These are phyloP conservation scores for Silurus asotus DNA, from an alignment of 2,113 vertebrate genomes.

Conservation along the genomic window DNA sequence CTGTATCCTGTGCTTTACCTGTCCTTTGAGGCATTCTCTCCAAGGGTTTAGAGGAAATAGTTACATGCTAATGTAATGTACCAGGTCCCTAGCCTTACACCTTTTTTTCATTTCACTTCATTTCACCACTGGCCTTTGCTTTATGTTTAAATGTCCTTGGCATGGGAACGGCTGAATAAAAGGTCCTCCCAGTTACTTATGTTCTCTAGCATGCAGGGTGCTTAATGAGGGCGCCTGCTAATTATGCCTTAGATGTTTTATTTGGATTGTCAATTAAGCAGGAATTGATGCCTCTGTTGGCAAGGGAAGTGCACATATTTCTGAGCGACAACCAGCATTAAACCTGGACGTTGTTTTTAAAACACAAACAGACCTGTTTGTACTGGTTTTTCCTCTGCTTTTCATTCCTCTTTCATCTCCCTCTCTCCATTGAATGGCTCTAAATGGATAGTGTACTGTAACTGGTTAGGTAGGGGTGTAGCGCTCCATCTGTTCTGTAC, in stretches of 20 bases:
- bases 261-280: slow-evolving; percentile 29
- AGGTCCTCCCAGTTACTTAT: neutral
- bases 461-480: slow-evolving; percentile 47
- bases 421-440: slow-evolving; percentile 31
- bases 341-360: slow-evolving; percentile 25
- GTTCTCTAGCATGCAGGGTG: neutral
- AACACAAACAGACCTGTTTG: slow-evolving; percentile 36
- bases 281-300: neutral
- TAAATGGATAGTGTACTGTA: slow-evolving; percentile 55
- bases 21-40: slow-evolving; percentile 12
- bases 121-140: slow-evolving; percentile 36
- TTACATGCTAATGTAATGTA: slow-evolving; percentile 38
- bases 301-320: neutral
- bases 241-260: slow-evolving; percentile 33
- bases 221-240: slow-evolving; percentile 40
- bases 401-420: slow-evolving; percentile 12
- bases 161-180: neutral
- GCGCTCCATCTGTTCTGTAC: slow-evolving; percentile 59
- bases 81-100: slow-evolving; percentile 22
- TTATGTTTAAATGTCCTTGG: slow-evolving; percentile 26
- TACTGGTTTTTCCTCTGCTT: neutral
- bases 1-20: slow-evolving; percentile 21
- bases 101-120: slow-evolving; percentile 32
- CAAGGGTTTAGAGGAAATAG: slow-evolving; percentile 10
- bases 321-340: neutral